phyloP scores from a whole-genome alignment of 2,888 invertebrate species.

The Tupiocoris notatus region DNA sequence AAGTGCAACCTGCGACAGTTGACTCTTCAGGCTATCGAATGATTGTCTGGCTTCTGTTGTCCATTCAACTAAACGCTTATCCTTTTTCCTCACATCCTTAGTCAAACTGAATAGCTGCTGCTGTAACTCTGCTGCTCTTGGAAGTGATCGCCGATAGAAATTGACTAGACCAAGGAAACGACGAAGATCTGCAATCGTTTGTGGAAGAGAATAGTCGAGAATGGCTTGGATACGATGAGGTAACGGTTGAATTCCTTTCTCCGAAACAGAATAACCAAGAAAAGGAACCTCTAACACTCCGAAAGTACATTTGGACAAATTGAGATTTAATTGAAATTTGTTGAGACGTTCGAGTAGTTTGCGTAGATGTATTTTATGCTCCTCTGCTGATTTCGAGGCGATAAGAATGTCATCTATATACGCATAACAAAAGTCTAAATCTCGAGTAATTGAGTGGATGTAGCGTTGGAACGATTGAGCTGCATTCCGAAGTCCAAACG shows the following conservation, averaged over 20 bases:
- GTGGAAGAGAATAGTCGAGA: slow-evolving; percentile 39
- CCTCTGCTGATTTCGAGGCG: slow-evolving; percentile 30
- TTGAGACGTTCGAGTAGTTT: slow-evolving; percentile 44
- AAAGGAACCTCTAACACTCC: slow-evolving; percentile 38
- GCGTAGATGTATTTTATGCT: slow-evolving; percentile 30
- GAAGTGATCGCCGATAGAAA: slow-evolving; percentile 16
- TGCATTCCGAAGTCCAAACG: slow-evolving; percentile 48
- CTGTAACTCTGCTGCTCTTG: slow-evolving; percentile 52
- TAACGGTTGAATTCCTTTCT: slow-evolving; percentile 42
- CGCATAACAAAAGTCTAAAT: slow-evolving; percentile 45
- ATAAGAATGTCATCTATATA: slow-evolving; percentile 49
- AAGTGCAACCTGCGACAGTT: slow-evolving; percentile 51
- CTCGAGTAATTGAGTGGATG: slow-evolving; percentile 47
- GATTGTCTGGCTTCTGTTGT: slow-evolving; percentile 48
- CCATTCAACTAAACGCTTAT: slow-evolving; percentile 13
- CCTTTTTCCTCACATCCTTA: neutral
- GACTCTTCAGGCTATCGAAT: slow-evolving; percentile 51
- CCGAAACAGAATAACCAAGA: slow-evolving; percentile 42
- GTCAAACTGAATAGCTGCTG: slow-evolving; percentile 43
- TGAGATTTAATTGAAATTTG: slow-evolving; percentile 48
- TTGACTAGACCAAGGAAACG: slow-evolving; percentile 47
- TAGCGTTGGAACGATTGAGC: slow-evolving; percentile 50
- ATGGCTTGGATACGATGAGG: slow-evolving; percentile 38
- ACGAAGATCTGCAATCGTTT: slow-evolving; percentile 50
- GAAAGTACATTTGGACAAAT: slow-evolving; percentile 49